phyloP scores from a whole-genome alignment of 2,797 vertebrate species.

The Gadopsis bispinosus region DNA sequence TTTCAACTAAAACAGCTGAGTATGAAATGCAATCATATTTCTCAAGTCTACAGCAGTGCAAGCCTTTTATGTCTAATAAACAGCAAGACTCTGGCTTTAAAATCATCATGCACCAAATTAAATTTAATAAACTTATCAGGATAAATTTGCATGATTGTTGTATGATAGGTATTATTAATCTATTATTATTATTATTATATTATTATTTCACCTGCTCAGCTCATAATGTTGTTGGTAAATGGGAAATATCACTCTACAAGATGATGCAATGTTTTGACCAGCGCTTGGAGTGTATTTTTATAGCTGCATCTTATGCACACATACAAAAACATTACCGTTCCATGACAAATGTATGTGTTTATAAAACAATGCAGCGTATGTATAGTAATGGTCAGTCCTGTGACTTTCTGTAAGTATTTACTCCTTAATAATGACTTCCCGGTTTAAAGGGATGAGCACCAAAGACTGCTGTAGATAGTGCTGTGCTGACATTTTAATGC shows the following conservation, averaged over 20 bases:
- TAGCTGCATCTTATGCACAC: not conserved
- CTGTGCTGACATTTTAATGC: conserved; percentile 67
- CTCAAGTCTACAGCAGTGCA: conserved; percentile 35
- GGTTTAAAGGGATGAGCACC: conserved; percentile 26
- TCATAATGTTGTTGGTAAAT: conserved; percentile 14
- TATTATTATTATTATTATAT: too few species aligned
- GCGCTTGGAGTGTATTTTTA: not conserved
- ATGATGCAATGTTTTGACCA: not conserved
- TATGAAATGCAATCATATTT: conserved; percentile 43
- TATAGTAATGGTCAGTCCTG: conserved; percentile 11
- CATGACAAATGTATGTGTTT: conserved; percentile 31
- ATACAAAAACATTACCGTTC: conserved; percentile 9
- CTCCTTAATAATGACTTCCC: conserved; percentile 43
- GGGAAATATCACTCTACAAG: conserved; percentile 11
- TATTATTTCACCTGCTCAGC: conserved; percentile 7
- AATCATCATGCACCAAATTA: conserved; percentile 21
- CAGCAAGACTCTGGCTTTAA: conserved; percentile 18
- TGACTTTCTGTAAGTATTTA: conserved; percentile 31
- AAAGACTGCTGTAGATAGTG: conserved; percentile 45
- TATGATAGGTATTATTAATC: not conserved
- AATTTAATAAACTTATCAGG: conserved; percentile 17
- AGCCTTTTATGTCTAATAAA: conserved; percentile 10
- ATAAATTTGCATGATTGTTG: conserved; percentile 25
- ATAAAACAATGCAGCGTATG: conserved; percentile 4
- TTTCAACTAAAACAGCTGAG: conserved; percentile 54